These are phyloP conservation scores for Sparidentex hasta DNA, from an alignment of 2,797 vertebrate species.

Conservation along the genomic window DNA sequence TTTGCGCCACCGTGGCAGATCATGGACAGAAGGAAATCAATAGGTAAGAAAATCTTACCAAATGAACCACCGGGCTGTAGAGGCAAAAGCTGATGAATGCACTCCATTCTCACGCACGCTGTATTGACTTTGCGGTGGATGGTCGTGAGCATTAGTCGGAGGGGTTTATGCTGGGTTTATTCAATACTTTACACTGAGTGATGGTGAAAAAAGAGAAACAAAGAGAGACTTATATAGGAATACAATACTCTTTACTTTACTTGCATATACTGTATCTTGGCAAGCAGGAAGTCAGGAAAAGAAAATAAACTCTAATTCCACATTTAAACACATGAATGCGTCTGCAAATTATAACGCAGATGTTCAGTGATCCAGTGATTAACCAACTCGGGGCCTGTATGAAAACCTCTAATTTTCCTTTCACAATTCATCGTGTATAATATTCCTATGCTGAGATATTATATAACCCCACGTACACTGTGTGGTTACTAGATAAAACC, in stretches of 20 bases:
- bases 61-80: constrained; percentile 32
- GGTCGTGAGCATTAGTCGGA: constrained; percentile 22
- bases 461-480: neutral
- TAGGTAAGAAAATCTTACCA: constrained; percentile 66
- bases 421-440: neutral
- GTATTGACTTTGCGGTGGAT: constrained; percentile 39
- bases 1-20: constrained; percentile 61
- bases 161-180: constrained; percentile 22
- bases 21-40: constrained; percentile 77
- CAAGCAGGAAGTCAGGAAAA: neutral
- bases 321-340: neutral
- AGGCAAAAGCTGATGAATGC: constrained; percentile 61
- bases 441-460: neutral
- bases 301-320: neutral
- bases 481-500: neutral
- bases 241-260: neutral
- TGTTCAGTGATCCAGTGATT: neutral
- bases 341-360: neutral
- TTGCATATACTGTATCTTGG: neutral
- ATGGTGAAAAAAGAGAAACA: neutral
- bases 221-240: neutral
- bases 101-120: constrained; percentile 32
- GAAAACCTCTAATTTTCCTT: too few relatives aligned
- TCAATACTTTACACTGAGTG: constrained; percentile 21
- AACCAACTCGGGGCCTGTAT: neutral